Evolutionary conservation across 2,888 invertebrate species (phyloP), one percentile per base, ranked within the genome.

Genomic region (Macaria notata): DNA sequence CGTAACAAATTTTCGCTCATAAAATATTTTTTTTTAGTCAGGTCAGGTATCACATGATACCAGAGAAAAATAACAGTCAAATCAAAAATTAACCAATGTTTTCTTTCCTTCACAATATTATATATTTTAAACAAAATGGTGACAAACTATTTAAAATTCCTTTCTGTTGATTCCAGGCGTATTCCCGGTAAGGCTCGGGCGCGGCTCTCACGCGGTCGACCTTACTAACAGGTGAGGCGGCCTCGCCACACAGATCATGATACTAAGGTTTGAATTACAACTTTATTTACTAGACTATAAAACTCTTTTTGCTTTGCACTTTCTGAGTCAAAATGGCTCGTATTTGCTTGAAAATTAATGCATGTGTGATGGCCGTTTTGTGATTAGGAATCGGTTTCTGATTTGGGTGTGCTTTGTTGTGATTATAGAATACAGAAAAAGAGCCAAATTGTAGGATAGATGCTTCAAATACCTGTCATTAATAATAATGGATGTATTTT

Each of bases 211-310:
- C 87, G 90, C 88, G 88, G 84, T 88, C 89, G 89, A 75, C 90
- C 90, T 90, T 89, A 88, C 89, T 79, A 85, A 86, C 87, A 89
- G 90, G 90, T 90, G 90, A 90, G 90, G 91, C 87, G 88, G 83
- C 83, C 80, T 77, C 87, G 86, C 86, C 85, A 84, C 85, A 82
- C 84, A 88, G 89, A 91, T 81, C 89, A 90, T 91, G 91, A 85
- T 91, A 83, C 88, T 91, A 91, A 91, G 91, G 91, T 91, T 88
- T 83, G 90, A 85, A 81, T 81, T 77, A 81, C 29, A 77, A 80
- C 81, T 84, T 84, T 87, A 88, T 86, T 77, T 65, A 65, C 46
- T 71, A 63, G 31, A 0, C 0, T 0, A 36, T 68, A 77, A 65
- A 62, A 63, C 55, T 54, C 59, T 49, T 9, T 68, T 68, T 74